A percentile compares a stretch with the other conserved stretches of the same genome.
phyloP scores from a whole-genome alignment of 2,113 vertebrate genomes.

The Saimiri boliviensis region DNA sequence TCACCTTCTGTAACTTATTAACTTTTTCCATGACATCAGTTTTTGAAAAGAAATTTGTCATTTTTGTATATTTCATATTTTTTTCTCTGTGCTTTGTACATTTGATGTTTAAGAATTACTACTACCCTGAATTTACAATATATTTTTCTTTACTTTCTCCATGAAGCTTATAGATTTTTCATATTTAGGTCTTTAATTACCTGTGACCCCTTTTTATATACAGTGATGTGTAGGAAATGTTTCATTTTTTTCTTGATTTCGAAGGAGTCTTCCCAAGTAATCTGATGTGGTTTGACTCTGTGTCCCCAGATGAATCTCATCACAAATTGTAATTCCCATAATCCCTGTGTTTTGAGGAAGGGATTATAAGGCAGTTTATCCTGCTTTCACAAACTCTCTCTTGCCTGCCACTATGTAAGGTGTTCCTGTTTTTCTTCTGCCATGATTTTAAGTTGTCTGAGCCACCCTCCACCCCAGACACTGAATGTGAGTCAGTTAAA shows the following conservation, averaged over 20 bases:
- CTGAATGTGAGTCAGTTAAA: no score
- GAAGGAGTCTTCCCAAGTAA: background rate
- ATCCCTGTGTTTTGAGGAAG: no score
- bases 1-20: background rate
- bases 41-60: background rate
- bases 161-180: background rate
- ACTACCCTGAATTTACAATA: background rate
- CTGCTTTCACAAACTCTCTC: no score
- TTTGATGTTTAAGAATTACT: background rate
- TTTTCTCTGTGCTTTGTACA: background rate
- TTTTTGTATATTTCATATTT: background rate
- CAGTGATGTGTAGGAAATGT: background rate
- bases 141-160: background rate
- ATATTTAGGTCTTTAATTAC: background rate
- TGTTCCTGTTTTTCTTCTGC: no score
- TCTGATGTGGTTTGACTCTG: no score
- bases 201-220: background rate
- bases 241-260: background rate
- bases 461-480: no score
- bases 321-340: no score
- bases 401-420: no score
- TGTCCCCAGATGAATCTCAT: no score
- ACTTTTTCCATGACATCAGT: background rate
- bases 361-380: no score
- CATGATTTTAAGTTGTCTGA: no score